Evolutionary conservation across 2,797 vertebrate species (phyloP).

Genomic region (Pangasius macronema): DNA sequence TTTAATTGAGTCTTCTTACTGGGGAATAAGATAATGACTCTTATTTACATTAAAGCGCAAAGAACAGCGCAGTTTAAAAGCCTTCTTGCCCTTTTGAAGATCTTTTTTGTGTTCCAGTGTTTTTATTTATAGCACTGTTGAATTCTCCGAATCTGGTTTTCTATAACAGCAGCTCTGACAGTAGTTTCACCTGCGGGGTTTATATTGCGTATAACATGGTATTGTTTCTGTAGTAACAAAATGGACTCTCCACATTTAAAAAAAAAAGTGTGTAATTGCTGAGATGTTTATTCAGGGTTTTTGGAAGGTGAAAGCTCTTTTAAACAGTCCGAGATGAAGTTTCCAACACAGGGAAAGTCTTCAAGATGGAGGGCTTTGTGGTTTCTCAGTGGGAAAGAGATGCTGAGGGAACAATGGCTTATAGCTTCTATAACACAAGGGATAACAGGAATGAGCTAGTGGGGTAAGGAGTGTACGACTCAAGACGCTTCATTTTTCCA

Average conservation of each 20-base stretch:
- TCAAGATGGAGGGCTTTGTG: not conserved
- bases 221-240: not conserved
- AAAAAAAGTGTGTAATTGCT: not conserved
- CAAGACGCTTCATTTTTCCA: not conserved
- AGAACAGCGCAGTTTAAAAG: not conserved
- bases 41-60: slow-evolving; percentile 19
- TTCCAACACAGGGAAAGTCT: not conserved
- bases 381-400: not conserved
- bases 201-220: not conserved
- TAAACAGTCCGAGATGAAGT: not conserved
- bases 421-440: not conserved
- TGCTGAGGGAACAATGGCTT: not conserved
- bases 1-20: slow-evolving; percentile 12
- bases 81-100: slow-evolving; percentile 8
- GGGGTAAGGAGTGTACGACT: not conserved
- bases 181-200: not conserved
- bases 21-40: slow-evolving; percentile 1
- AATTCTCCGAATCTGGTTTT: not conserved
- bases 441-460: not conserved
- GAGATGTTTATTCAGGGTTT: not conserved
- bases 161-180: not conserved
- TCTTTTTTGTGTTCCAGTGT: slow-evolving; percentile 11
- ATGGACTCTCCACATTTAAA: not conserved
- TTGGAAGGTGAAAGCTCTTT: not conserved
- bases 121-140: slow-evolving; percentile 9